phyloP scores from a whole-genome alignment of 2,113 vertebrate genomes.

The Scalopus aquaticus region DNA sequence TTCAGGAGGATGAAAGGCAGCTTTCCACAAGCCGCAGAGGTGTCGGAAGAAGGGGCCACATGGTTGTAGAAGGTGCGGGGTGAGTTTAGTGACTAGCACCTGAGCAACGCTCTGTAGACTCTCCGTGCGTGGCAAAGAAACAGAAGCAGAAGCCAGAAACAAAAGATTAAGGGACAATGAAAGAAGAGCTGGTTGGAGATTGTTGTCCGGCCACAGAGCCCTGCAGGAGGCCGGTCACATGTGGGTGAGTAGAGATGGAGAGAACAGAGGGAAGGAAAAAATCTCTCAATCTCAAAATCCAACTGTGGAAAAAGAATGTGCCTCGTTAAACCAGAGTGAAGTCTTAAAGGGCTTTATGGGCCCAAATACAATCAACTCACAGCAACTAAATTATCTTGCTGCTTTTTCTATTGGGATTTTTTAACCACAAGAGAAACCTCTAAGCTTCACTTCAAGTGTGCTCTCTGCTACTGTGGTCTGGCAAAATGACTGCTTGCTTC shows the following conservation, averaged over 20 bases:
- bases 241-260: not conserved
- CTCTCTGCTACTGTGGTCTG: not conserved
- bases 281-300: not conserved
- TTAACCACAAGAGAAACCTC: not conserved
- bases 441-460: not conserved
- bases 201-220: not conserved
- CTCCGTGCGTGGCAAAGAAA: not conserved
- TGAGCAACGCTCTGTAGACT: not conserved
- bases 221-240: not conserved
- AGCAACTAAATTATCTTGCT: not conserved
- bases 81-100: not conserved
- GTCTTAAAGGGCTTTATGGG: not conserved
- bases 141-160: not conserved
- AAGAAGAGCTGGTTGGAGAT: not conserved
- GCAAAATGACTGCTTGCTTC: not conserved
- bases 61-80: not conserved
- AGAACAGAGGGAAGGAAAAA: not conserved
- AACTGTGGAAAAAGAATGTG: not conserved
- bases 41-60: not conserved
- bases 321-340: not conserved
- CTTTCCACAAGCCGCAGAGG: not conserved
- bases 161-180: not conserved
- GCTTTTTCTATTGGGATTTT: not conserved
- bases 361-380: too few species aligned
- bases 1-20: not conserved